These are phyloP conservation scores for Callocephalon fimbriatum DNA, from an alignment of 2,113 vertebrate genomes.

Conservation along the genomic window DNA sequence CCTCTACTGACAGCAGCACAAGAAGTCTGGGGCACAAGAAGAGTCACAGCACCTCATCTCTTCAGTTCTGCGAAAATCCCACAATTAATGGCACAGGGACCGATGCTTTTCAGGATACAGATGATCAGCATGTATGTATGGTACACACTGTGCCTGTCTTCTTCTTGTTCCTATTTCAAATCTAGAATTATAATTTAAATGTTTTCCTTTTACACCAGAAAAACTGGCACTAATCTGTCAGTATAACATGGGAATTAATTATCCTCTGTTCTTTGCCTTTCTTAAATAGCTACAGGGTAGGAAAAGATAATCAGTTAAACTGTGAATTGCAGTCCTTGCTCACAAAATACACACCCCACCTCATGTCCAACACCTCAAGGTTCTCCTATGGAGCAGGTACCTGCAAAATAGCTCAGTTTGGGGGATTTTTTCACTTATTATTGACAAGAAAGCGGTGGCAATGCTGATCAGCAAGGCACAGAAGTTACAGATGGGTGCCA, in stretches of 20 bases:
- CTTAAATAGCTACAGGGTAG: not conserved
- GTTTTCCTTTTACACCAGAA: not conserved
- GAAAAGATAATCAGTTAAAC: not conserved
- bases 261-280: not conserved
- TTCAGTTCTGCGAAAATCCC: conserved; percentile 76
- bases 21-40: conserved; percentile 40
- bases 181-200: not conserved
- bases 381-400: not conserved
- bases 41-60: conserved; percentile 78
- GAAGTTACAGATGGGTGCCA: not conserved
- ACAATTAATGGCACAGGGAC: conserved; percentile 58
- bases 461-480: not conserved
- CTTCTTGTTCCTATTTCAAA: not conserved
- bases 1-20: conserved; percentile 74
- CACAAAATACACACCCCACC: not conserved
- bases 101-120: conserved; percentile 60
- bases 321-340: not conserved
- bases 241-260: not conserved
- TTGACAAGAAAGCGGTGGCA: not conserved
- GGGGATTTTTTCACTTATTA: not conserved
- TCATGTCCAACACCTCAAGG: fast-evolving
- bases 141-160: not conserved
- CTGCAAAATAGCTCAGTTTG: not conserved
- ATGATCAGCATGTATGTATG: conserved; percentile 84
- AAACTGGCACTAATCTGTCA: not conserved